Base-by-base conservation (phyloP, 2,888 invertebrate species). In the Taphrorychus bicolor region DNA sequence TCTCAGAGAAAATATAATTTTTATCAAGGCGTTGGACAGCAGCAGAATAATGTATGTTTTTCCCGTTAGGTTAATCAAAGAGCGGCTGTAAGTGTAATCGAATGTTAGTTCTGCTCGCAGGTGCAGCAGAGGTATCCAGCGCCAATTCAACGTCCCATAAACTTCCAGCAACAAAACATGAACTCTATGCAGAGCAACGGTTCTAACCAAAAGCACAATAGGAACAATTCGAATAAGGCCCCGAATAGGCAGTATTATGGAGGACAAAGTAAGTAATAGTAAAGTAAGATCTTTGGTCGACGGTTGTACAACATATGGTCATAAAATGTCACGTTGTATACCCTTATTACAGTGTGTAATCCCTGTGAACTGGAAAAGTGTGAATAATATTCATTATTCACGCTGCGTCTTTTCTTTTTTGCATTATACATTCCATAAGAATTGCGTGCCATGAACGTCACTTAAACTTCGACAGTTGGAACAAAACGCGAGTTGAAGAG, bases 141-240 rank as follows among this genome's bases (percentile, higher is more conserved):
- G 5, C 86, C 86, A 11, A 86, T 86, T 71, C 86, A 86, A 68
- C 80, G 86, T 75, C 85, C 86, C 2, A 83, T 84, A 9, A 84
- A 74, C 59, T 74, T 84, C 49, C 85, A 85, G 66, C 84, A 85
- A 65, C 79, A 76, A 81, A 73, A 74, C 81, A 66, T 63, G 63
- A 63, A 59, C 22, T 65, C 58, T 5, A 23, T 61, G 45, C 59
- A 66, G 4, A 66, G 71, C 77, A 82, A 74, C 74, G 80, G 75
- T 71, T 82, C 81, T 76, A 82, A 72, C 77, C 82, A 73, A 79
- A 83, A 78, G 74, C 78, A 76, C 60, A 78, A 76, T 59, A 78
- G 77, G 71, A 81, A 77, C 73, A 77, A 77, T 62, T 77, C 76
- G 69, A 80, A 80, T 78, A 79, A 80, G 79, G 76, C 82, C 73